These are phyloP conservation scores for Tipula vernalis DNA, from an alignment of 2,888 invertebrate species.

Conservation along the genomic window DNA sequence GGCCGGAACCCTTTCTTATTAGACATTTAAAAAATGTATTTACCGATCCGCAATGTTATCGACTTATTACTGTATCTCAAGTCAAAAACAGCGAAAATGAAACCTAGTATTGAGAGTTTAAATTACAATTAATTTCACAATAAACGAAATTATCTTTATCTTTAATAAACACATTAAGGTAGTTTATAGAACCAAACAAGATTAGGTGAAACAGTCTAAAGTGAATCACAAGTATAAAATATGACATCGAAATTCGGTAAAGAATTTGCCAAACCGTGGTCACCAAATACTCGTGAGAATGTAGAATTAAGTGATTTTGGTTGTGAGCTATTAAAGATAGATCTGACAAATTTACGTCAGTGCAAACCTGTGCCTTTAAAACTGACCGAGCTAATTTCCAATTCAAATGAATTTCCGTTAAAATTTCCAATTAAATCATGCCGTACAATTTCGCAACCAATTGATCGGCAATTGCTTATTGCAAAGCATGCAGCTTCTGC, in stretches of 20 bases:
- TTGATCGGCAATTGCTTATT: conserved; percentile 22
- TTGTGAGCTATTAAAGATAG: conserved; percentile 21
- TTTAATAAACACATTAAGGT: too few relatives aligned
- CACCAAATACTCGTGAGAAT: conserved; percentile 10
- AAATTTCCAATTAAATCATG: conserved; percentile 33
- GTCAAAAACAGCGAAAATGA: too few relatives aligned
- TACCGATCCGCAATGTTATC: too few relatives aligned
- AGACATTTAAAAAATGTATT: too few relatives aligned
- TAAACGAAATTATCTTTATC: too few relatives aligned
- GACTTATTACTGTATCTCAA: too few relatives aligned
- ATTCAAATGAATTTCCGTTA: conserved; percentile 15
- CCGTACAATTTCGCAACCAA: conserved; percentile 25
- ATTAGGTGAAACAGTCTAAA: too few relatives aligned
- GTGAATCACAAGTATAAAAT: not conserved
- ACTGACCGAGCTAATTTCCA: conserved; percentile 10
- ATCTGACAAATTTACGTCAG: conserved; percentile 16
- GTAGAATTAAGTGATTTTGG: conserved; percentile 20
- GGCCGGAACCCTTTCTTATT: too few relatives aligned
- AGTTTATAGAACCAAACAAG: too few relatives aligned
- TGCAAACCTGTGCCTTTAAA: conserved; percentile 18
- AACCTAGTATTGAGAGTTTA: too few relatives aligned
- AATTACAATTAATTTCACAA: too few relatives aligned
- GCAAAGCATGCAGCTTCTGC: conserved; percentile 38
- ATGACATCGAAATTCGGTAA: conserved; percentile 23
- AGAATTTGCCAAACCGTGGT: conserved; percentile 25